Percentiles rank a stretch among this genome's conserved stretches.
Conservation (phyloP, 2,888 invertebrate species). For the Norana najaformis region DNA sequence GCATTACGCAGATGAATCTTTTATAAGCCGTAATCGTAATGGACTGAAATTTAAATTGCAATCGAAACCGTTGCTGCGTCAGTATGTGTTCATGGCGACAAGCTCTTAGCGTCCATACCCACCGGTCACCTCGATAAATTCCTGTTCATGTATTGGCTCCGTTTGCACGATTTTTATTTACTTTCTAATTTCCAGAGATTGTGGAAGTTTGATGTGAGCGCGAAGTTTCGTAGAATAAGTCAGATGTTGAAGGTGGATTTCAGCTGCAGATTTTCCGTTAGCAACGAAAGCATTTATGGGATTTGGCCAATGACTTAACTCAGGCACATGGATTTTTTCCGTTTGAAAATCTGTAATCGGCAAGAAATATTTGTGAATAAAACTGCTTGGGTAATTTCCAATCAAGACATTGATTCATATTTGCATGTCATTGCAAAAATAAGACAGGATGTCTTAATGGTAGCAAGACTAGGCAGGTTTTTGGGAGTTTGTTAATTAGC, state of each 20-base stretch:
- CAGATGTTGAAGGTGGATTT: background rate
- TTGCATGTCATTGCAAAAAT: too few species aligned
- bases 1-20: background rate
- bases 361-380: too few species aligned
- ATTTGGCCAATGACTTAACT: too few species aligned
- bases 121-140: background rate
- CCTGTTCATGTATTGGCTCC: background rate
- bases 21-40: background rate
- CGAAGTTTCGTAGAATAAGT: background rate
- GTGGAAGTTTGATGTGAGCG: background rate
- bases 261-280: background rate
- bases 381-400: too few species aligned
- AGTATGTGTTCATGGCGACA: slow-evolving; percentile 13
- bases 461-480: too few species aligned
- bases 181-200: background rate
- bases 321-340: too few species aligned
- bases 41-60: background rate
- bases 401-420: too few species aligned
- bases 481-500: too few species aligned
- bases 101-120: background rate
- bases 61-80: background rate
- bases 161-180: background rate
- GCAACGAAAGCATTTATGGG: too few species aligned
- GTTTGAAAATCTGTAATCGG: too few species aligned
- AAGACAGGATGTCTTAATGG: too few species aligned